These are phyloP conservation scores for Dipodomys spectabilis DNA, from an alignment of 2,113 vertebrate species.

Conservation along the genomic window DNA sequence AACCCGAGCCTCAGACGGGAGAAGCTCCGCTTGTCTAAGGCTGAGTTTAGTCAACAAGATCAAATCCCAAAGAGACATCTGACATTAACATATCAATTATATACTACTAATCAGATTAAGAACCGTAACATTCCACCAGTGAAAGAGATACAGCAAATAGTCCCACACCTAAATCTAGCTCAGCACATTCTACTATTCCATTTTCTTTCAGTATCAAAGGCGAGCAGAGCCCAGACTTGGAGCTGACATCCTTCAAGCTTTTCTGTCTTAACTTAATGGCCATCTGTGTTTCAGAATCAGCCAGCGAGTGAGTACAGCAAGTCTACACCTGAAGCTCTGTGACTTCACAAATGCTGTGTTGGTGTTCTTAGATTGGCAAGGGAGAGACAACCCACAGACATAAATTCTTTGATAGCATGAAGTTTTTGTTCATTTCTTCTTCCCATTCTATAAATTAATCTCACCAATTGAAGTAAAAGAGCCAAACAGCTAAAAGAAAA, in stretches of 20 bases:
- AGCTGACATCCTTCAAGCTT: slow-evolving; percentile 54
- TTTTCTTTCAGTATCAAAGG: slow-evolving; percentile 74
- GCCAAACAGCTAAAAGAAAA: slow-evolving; percentile 16
- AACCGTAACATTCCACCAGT: not conserved
- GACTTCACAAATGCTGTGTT: slow-evolving; percentile 45
- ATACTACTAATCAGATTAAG: not conserved
- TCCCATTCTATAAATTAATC: slow-evolving; percentile 50
- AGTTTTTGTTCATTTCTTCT: slow-evolving; percentile 46
- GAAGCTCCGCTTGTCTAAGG: not conserved
- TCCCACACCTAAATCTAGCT: slow-evolving; percentile 40
- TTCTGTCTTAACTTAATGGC: slow-evolving; percentile 42
- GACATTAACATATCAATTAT: slow-evolving; percentile 38
- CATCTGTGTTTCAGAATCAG: not conserved
- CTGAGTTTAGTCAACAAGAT: not conserved
- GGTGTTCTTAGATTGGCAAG: slow-evolving; percentile 17
- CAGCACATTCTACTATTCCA: not conserved
- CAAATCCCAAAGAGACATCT: not conserved
- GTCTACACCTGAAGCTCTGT: slow-evolving; percentile 55
- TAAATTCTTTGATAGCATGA: slow-evolving; percentile 37
- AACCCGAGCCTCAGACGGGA: not conserved
- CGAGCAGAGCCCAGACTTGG: slow-evolving; percentile 35
- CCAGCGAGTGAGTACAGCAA: not conserved
- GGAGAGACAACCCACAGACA: slow-evolving; percentile 43
- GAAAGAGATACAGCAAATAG: slow-evolving; percentile 50
- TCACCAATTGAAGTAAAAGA: slow-evolving; percentile 51